A percentile compares a stretch with the other conserved stretches of the same genome.
phyloP scores from a whole-genome alignment of 1,140 invertebrate genomes.

The Drosophila novamexicana region DNA sequence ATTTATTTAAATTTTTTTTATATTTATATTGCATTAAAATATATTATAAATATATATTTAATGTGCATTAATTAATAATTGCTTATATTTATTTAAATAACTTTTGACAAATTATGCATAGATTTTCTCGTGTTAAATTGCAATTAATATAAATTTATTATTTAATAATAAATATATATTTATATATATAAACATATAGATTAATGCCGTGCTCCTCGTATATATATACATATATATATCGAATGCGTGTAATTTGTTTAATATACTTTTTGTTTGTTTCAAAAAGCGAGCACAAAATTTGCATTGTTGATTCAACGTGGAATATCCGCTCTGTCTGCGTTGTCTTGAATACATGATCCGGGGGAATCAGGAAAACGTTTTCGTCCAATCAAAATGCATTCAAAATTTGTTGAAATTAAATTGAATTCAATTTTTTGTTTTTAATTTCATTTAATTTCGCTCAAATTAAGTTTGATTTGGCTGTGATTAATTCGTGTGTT shows the following conservation, averaged over 20 bases:
- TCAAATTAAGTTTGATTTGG: neutral
- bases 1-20: too few relatives aligned
- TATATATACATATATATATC: slow-evolving; percentile 37
- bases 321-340: slow-evolving; percentile 58
- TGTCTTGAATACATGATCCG: slow-evolving; percentile 1
- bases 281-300: slow-evolving; percentile 27
- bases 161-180: too few relatives aligned
- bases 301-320: slow-evolving; percentile 43
- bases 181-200: slow-evolving; percentile 35
- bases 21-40: too few relatives aligned
- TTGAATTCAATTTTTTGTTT: neutral
- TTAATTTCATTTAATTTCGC: neutral
- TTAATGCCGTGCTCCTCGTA: slow-evolving; percentile 5
- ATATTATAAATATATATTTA: too few relatives aligned
- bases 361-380: neutral
- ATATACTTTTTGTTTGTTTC: slow-evolving; percentile 26
- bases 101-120: too few relatives aligned
- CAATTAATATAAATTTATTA: too few relatives aligned
- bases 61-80: too few relatives aligned
- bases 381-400: too few relatives aligned
- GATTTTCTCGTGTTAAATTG: too few relatives aligned
- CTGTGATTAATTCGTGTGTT: slow-evolving; percentile 5
- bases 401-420: neutral
- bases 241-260: slow-evolving; percentile 24
- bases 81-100: too few relatives aligned